phyloP scores from a whole-genome alignment of 2,888 invertebrate genomes.

The Macrophya alboannulata region DNA sequence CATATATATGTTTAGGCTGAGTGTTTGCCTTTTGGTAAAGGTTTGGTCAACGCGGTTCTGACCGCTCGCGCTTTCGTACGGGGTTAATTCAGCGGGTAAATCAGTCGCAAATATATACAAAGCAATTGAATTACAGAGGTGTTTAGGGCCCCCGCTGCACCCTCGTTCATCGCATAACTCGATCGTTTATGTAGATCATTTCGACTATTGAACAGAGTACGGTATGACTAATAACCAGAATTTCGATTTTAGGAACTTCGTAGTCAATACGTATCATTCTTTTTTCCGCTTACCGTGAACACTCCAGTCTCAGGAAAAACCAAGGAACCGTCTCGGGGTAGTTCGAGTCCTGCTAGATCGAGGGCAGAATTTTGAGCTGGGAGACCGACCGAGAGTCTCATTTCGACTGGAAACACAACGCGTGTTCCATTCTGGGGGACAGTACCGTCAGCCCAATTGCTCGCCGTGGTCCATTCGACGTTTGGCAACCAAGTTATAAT shows the following conservation, averaged over 20 bases:
- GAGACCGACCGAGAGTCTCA: constrained; percentile 73
- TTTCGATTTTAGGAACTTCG: neutral
- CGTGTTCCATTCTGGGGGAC: constrained; percentile 70
- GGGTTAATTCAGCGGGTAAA: constrained; percentile 27
- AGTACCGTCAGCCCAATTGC: constrained; percentile 71
- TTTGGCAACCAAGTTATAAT: constrained; percentile 74
- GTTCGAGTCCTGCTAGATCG: constrained; percentile 66
- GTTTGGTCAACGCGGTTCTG: neutral
- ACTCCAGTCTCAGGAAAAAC: constrained; percentile 69
- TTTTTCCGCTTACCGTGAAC: constrained; percentile 63
- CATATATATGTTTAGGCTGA: neutral
- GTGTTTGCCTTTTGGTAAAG: constrained; percentile 25
- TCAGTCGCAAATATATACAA: constrained; percentile 9
- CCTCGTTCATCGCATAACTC: neutral
- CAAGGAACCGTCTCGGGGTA: constrained; percentile 71
- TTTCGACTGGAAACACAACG: constrained; percentile 73
- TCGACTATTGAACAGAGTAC: neutral
- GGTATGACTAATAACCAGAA: neutral
- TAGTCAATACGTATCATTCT: neutral
- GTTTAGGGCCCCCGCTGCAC: neutral
- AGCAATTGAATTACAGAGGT: constrained; percentile 29
- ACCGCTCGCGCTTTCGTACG: neutral
- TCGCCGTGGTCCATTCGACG: constrained; percentile 72
- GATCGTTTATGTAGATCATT: neutral
- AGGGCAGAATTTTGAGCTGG: constrained; percentile 60